Base-by-base conservation (phyloP, 2,888 invertebrate species). In the Nemurella pictetii region DNA sequence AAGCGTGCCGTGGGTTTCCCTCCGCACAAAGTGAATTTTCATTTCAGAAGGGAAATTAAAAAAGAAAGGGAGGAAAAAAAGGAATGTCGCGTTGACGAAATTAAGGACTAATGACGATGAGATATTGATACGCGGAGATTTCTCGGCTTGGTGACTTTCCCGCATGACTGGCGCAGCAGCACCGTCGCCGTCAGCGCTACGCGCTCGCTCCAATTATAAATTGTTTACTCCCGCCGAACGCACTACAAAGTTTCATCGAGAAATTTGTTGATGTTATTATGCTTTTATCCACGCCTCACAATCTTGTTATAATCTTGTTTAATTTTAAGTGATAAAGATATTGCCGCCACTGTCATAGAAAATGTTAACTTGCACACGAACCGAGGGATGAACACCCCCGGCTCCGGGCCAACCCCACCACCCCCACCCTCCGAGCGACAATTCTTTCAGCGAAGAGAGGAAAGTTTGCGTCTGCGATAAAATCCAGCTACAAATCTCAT, bases 401-500 rank as follows among this genome's bases (percentile, higher is more conserved):
- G 4, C 20, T 20, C 55, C 9, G 55, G n/a, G n/a, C n/a, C n/a
- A n/a, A n/a, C 75, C 28, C 75, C 28, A 0, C 75, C 28, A 7
- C 75, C 9, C 20, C 15, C 75, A 25, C 75, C 7, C 75, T 25
- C 28, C 28, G 27, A 75, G 26, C 26, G 75, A 75, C 75, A 27
- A 28, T 75, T 75, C 75, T 75, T 75, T 27, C 75, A 9, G 26
- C 7, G 26, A 28, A 9, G 7, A 75, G 20, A 75, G 0, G 28
- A 75, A 75, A 75, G 75, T 28, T 75, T 75, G 55, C 55, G 20
- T 20, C 55, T 2, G 55, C 55, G 55, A 55, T 12, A 55, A 55
- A 55, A 55, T 55, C 30, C 27, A 25, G 32, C 80, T 80, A 80
- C 80, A 80, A 80, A 80, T 82, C 55, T 27, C 82, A 82, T 82